Evolutionary conservation across 2,113 vertebrate species (phyloP).

Genomic region (Malaclemys terrapin): DNA sequence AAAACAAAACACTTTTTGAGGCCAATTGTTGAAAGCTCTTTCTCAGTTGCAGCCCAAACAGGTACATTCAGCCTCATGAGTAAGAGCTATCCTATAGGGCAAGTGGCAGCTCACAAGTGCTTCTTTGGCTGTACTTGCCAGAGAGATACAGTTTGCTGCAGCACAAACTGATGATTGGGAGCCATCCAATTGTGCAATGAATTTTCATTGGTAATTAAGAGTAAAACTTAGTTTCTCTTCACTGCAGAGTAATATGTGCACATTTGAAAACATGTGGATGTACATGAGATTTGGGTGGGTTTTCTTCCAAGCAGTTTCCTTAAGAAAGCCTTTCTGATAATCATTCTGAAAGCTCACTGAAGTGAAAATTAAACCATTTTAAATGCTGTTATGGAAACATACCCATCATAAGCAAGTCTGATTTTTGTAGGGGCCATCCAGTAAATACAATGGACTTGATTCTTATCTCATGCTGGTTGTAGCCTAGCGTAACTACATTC

Average conservation of each 20-base stretch:
- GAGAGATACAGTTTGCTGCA: neutral
- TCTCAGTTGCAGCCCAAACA: accelerated
- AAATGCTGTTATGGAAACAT: slow-evolving; percentile 29
- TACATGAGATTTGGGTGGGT: slow-evolving; percentile 2
- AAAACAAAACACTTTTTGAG: too few species aligned
- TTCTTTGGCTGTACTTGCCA: neutral
- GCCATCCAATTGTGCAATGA: accelerated
- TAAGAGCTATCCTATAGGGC: accelerated
- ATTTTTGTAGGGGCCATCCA: slow-evolving; percentile 36
- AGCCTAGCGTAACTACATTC: slow-evolving; percentile 18
- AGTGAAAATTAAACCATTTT: slow-evolving; percentile 52
- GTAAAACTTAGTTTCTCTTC: neutral
- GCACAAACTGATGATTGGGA: neutral
- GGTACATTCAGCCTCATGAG: accelerated
- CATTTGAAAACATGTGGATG: neutral
- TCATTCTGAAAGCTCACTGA: slow-evolving; percentile 45
- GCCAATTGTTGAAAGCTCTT: neutral
- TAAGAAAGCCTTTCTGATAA: slow-evolving; percentile 38
- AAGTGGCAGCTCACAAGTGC: neutral
- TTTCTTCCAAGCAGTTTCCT: slow-evolving; percentile 7
- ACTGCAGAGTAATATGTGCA: neutral
- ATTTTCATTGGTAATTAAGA: accelerated
- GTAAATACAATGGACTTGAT: slow-evolving; percentile 16
- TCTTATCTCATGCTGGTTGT: slow-evolving; percentile 24
- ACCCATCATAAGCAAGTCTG: neutral